phyloP scores from a whole-genome alignment of 2,888 invertebrate genomes.

The Drosophila melanosoma region DNA sequence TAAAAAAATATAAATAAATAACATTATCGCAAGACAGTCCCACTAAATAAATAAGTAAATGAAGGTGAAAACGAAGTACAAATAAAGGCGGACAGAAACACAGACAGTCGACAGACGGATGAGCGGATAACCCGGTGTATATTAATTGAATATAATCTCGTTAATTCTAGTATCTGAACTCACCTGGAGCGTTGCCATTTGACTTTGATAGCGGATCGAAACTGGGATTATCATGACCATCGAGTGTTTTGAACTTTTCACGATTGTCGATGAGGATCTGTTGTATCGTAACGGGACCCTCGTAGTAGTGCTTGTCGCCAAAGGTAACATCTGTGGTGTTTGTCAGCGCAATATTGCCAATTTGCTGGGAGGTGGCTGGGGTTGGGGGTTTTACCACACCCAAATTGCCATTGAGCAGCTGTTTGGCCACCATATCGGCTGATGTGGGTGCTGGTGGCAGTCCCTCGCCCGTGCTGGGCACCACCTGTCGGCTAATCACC shows the following conservation, averaged over 20 bases:
- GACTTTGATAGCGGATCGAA: slow-evolving; percentile 58
- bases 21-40: slow-evolving; percentile 19
- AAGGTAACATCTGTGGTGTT: slow-evolving; percentile 91
- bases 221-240: slow-evolving; percentile 74
- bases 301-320: slow-evolving; percentile 91
- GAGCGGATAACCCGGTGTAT: neutral
- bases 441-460: slow-evolving; percentile 11
- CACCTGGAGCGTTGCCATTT: slow-evolving; percentile 59
- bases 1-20: slow-evolving; percentile 14
- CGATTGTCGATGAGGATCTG: slow-evolving; percentile 87
- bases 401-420: slow-evolving; percentile 64
- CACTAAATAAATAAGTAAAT: slow-evolving; percentile 26
- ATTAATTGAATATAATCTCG: neutral
- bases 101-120: neutral
- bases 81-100: slow-evolving; percentile 18
- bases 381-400: slow-evolving; percentile 43
- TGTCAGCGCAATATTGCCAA: slow-evolving; percentile 88
- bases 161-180: slow-evolving; percentile 23
- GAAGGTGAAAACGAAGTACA: slow-evolving; percentile 29
- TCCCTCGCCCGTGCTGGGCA: slow-evolving; percentile 35
- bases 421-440: slow-evolving; percentile 57
- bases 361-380: slow-evolving; percentile 81
- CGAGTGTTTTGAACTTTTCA: slow-evolving; percentile 77
- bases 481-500: slow-evolving; percentile 75
- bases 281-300: slow-evolving; percentile 92